Evolutionary conservation across 2,797 vertebrate species (phyloP).

Genomic region (Paedocypris micromegethes): DNA sequence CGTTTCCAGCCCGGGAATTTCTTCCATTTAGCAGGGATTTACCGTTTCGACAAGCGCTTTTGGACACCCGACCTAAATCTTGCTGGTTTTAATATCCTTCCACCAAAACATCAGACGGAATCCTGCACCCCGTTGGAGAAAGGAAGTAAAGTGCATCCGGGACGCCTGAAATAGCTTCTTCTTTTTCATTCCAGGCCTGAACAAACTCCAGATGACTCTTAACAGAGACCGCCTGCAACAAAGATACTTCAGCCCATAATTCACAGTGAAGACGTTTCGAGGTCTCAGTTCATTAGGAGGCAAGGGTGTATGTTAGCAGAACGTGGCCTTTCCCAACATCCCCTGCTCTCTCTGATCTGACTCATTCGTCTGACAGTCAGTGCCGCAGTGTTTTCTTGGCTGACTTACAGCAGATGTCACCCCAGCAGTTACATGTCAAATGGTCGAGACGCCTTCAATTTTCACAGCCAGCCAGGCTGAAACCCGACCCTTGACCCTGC

Average conservation of each 20-base stretch:
- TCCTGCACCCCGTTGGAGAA: too few species aligned
- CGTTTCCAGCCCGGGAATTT: too few species aligned
- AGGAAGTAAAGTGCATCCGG: too few species aligned
- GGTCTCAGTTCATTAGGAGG: slow-evolving; percentile 25
- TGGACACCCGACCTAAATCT: too few species aligned
- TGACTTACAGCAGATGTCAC: slow-evolving; percentile 47
- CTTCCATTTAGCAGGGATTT: too few species aligned
- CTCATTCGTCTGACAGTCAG: slow-evolving; percentile 45
- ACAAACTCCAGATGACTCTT: neutral
- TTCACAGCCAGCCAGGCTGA: slow-evolving; percentile 42
- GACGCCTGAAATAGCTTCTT: too few species aligned
- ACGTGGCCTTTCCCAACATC: slow-evolving; percentile 18
- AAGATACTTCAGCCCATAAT: slow-evolving; percentile 11
- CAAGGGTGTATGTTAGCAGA: slow-evolving; percentile 33
- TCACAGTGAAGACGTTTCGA: slow-evolving; percentile 19
- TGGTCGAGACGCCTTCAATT: slow-evolving; percentile 41
- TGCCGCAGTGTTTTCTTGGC: slow-evolving; percentile 43
- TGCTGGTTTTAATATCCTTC: too few species aligned
- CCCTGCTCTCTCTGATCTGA: slow-evolving; percentile 39
- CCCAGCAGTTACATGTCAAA: slow-evolving; percentile 42
- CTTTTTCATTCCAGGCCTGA: too few species aligned
- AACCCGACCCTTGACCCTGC: slow-evolving; percentile 38
- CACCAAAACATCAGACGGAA: too few species aligned
- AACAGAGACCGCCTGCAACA: slow-evolving; percentile 1
- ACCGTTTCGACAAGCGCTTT: too few species aligned